Percentiles rank a stretch among this genome's conserved stretches.
These are phyloP conservation scores for Drosophila lacteicornis DNA, from an alignment of 1,140 invertebrate genomes.

Conservation along the genomic window DNA sequence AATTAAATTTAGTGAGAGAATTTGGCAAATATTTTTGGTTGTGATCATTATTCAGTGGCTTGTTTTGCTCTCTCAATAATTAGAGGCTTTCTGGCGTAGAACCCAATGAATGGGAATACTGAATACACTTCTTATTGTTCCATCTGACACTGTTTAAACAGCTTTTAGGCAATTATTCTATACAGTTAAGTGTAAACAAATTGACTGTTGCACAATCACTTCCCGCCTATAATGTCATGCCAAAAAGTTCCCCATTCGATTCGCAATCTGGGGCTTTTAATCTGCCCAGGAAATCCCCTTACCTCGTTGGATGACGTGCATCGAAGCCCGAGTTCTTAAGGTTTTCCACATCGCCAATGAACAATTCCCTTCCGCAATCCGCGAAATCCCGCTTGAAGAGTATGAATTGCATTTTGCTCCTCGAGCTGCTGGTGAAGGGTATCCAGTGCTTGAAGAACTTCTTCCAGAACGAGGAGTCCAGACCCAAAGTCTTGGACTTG, in stretches of 20 bases:
- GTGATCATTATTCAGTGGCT: conserved; percentile 20
- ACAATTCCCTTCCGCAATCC: conserved; percentile 73
- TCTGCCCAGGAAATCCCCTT: conserved; percentile 28
- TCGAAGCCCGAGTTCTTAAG: conserved; percentile 72
- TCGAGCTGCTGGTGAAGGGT: conserved; percentile 60
- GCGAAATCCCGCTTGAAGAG: conserved; percentile 78
- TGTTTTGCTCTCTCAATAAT: conserved; percentile 33
- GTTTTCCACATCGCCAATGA: conserved; percentile 61
- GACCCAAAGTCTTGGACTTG: conserved; percentile 53
- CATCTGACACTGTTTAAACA: conserved; percentile 16
- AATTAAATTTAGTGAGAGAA: conserved; percentile 14
- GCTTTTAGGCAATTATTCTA: conserved; percentile 16
- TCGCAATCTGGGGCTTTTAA: conserved; percentile 13
- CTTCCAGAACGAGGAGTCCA: conserved; percentile 75
- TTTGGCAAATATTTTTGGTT: conserved; percentile 34
- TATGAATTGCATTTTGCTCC: conserved; percentile 79
- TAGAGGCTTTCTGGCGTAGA: conserved; percentile 7
- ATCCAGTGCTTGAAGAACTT: conserved; percentile 77
- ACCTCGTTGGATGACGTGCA: conserved; percentile 79
- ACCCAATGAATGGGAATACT: conserved; percentile 10
- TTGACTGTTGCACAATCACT: conserved; percentile 33
- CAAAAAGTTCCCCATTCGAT: conserved; percentile 21
- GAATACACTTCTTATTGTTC: conserved; percentile 17
- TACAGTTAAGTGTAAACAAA: conserved; percentile 8
- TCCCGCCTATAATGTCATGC: background rate